These are phyloP conservation scores for Gymnarchus niloticus DNA, from an alignment of 2,113 vertebrate species.

Conservation along the genomic window DNA sequence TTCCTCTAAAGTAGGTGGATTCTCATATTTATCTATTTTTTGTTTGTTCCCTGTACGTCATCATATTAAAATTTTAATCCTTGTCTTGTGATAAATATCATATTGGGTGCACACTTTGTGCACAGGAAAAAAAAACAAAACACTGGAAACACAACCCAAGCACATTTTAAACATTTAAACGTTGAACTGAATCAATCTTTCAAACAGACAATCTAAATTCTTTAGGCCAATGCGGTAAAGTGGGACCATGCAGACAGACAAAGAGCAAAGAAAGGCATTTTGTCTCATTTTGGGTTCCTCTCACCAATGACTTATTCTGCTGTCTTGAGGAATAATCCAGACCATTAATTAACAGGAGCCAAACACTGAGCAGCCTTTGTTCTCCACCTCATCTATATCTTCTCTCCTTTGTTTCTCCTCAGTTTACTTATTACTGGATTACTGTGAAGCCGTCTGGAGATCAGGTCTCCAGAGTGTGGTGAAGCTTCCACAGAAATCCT, in stretches of 20 bases:
- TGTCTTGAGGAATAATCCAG: constrained; percentile 49
- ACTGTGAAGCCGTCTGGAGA: constrained; percentile 38
- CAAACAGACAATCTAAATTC: constrained; percentile 5
- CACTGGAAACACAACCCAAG: background rate
- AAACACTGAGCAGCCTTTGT: constrained; percentile 34
- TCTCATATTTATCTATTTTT: background rate
- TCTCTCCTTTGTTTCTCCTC: constrained; percentile 45
- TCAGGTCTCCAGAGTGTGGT: background rate
- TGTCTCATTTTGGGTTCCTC: background rate
- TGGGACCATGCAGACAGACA: background rate
- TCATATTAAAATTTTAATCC: background rate
- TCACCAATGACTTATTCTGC: constrained; percentile 49
- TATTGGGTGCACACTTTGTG: background rate
- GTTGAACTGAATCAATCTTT: background rate
- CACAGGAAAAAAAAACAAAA: background rate
- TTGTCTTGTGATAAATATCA: background rate
- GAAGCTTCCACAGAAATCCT: constrained; percentile 36
- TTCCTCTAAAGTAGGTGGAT: background rate
- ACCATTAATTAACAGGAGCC: constrained; percentile 58
- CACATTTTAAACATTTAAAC: background rate
- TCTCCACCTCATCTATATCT: constrained; percentile 46
- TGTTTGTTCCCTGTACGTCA: background rate
- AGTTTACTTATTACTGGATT: constrained; percentile 48
- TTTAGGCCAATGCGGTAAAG: background rate
- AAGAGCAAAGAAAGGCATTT: background rate